These are phyloP conservation scores for Nysson spinosus DNA, from an alignment of 2,888 invertebrate species.

Conservation along the genomic window DNA sequence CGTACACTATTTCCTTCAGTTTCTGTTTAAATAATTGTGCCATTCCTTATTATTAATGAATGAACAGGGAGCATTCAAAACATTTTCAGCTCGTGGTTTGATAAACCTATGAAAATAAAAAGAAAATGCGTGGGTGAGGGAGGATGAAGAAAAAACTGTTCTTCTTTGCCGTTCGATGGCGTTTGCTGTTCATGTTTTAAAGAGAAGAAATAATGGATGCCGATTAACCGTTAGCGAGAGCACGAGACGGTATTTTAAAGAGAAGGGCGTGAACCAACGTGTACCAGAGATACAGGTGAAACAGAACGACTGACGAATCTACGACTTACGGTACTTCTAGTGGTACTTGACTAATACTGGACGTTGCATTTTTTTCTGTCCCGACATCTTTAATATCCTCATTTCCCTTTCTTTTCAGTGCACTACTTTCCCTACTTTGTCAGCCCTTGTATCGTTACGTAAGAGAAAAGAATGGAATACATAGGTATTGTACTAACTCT, in stretches of 20 bases:
- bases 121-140: too few species aligned
- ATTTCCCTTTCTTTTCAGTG: slow-evolving; percentile 32
- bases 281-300: slow-evolving; percentile 54
- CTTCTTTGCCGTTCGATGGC: slow-evolving; percentile 30
- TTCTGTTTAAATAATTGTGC: slow-evolving; percentile 52
- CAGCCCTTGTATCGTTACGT: slow-evolving; percentile 19
- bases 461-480: slow-evolving; percentile 11
- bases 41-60: slow-evolving; percentile 45
- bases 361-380: slow-evolving; percentile 22
- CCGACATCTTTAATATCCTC: slow-evolving; percentile 12
- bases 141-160: too few species aligned
- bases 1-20: slow-evolving; percentile 42
- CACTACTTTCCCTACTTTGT: slow-evolving; percentile 32
- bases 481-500: slow-evolving; percentile 1
- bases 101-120: too few species aligned
- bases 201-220: slow-evolving; percentile 43
- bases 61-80: too few species aligned
- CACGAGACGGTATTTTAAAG: slow-evolving; percentile 39
- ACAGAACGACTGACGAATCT: slow-evolving; percentile 57
- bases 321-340: slow-evolving; percentile 55
- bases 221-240: slow-evolving; percentile 58
- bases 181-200: slow-evolving; percentile 13
- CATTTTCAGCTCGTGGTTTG: not conserved
- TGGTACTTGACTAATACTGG: slow-evolving; percentile 41
- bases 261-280: slow-evolving; percentile 61